A percentile compares a stretch with the other conserved stretches of the same genome.
phyloP scores from a whole-genome alignment of 2,888 invertebrate genomes.

The Philaethria dido region DNA sequence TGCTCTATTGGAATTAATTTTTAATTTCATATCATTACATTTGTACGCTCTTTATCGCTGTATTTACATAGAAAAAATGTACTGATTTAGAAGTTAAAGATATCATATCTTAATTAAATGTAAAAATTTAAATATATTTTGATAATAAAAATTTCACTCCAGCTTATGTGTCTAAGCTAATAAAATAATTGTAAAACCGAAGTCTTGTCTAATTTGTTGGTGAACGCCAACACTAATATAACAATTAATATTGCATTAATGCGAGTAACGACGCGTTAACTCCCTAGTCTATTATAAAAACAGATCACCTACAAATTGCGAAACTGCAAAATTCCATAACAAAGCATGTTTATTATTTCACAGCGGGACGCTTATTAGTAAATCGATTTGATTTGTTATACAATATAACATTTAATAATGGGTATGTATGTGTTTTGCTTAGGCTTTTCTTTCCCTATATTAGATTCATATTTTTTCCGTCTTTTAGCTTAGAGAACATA shows the following conservation, averaged over 20 bases:
- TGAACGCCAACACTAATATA: too few relatives aligned
- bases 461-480: neutral
- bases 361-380: conserved; percentile 27
- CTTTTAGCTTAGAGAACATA: too few relatives aligned
- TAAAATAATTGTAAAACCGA: too few relatives aligned
- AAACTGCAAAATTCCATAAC: conserved; percentile 22
- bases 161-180: too few relatives aligned
- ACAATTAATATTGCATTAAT: neutral
- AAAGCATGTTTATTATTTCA: conserved; percentile 26
- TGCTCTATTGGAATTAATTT: neutral
- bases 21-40: conserved; percentile 12
- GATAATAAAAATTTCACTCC: too few relatives aligned
- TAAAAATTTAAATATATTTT: neutral
- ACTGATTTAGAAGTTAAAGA: neutral
- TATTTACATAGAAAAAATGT: neutral
- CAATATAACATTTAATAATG: conserved; percentile 1
- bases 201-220: too few relatives aligned
- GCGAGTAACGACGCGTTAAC: neutral
- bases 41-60: neutral
- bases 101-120: neutral
- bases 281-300: conserved; percentile 8
- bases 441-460: neutral
- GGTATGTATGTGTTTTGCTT: neutral
- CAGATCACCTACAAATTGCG: conserved; percentile 25
- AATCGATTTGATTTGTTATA: conserved; percentile 22